Conservation (phyloP, 2,888 invertebrate genomes). For the Bibio marci region DNA sequence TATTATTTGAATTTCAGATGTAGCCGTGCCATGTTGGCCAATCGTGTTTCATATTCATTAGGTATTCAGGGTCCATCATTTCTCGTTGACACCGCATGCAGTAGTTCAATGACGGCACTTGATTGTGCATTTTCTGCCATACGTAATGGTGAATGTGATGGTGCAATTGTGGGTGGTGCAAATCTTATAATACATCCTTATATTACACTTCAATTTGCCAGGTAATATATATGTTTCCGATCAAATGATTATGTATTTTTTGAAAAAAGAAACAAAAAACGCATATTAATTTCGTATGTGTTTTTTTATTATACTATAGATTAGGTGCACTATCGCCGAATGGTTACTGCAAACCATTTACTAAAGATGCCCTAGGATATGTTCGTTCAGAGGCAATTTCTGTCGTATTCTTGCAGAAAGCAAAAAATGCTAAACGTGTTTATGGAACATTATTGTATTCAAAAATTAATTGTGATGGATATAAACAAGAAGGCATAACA, state of each 20-base stretch:
- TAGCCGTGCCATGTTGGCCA: constrained; percentile 82
- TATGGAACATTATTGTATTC: constrained; percentile 59
- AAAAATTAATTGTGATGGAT: constrained; percentile 67
- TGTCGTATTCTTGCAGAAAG: constrained; percentile 54
- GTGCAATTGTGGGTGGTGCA: constrained; percentile 76
- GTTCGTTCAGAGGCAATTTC: constrained; percentile 66
- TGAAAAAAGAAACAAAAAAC: background rate
- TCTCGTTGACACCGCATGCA: constrained; percentile 83
- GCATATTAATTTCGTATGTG: no score
- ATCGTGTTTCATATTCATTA: constrained; percentile 75
- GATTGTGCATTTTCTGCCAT: constrained; percentile 67
- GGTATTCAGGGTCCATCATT: constrained; percentile 81
- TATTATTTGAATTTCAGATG: constrained; percentile 34
- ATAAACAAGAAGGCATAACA: constrained; percentile 51
- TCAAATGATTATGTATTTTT: background rate
- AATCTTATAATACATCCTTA: constrained; percentile 77
- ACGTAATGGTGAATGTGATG: constrained; percentile 65
- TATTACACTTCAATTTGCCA: constrained; percentile 72
- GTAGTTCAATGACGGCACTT: constrained; percentile 77
- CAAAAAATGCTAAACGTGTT: constrained; percentile 42
- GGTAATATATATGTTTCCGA: constrained; percentile 26
- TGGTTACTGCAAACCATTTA: constrained; percentile 83
- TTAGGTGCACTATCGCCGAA: constrained; percentile 65
- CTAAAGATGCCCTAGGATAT: constrained; percentile 66
- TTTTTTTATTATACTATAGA: constrained; percentile 48